phyloP scores from a whole-genome alignment of 2,113 vertebrate genomes.

The Nyctibius bracteatus region DNA sequence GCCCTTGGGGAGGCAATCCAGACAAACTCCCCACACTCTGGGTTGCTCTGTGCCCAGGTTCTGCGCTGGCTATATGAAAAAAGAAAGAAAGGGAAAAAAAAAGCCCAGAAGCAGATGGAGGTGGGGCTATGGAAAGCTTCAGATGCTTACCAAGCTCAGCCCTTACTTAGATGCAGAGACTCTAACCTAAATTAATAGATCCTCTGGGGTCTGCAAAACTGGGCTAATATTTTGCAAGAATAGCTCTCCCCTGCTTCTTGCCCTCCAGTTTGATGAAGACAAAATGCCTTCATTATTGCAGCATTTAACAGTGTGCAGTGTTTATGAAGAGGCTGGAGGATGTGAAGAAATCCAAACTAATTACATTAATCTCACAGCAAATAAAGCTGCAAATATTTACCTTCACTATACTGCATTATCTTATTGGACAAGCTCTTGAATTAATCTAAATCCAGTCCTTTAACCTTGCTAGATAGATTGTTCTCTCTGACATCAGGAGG shows the following conservation, averaged over 20 bases:
- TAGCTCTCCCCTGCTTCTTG: slow-evolving; percentile 37
- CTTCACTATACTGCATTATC: slow-evolving; percentile 23
- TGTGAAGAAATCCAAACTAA: slow-evolving; percentile 56
- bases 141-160: not conserved
- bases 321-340: slow-evolving; percentile 55
- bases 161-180: not conserved
- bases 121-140: not conserved
- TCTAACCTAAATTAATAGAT: slow-evolving; percentile 55
- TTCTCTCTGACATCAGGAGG: not conserved
- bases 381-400: slow-evolving; percentile 59
- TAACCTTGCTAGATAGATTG: slow-evolving; percentile 28
- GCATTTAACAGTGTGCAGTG: slow-evolving; percentile 51
- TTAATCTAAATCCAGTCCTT: slow-evolving; percentile 48
- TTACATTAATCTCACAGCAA: slow-evolving; percentile 63
- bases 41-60: not conserved
- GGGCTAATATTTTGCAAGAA: slow-evolving; percentile 61
- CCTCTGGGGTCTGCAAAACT: slow-evolving; percentile 52
- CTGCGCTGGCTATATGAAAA: not conserved
- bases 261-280: slow-evolving; percentile 51
- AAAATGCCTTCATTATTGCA: slow-evolving; percentile 60
- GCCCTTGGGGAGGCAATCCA: not conserved
- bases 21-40: not conserved
- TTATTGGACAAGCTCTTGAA: slow-evolving; percentile 38
- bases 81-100: not conserved
- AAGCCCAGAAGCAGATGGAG: not conserved